These are phyloP conservation scores for Mus spicilegus DNA, from an alignment of 2,113 vertebrate genomes.

Conservation along the genomic window DNA sequence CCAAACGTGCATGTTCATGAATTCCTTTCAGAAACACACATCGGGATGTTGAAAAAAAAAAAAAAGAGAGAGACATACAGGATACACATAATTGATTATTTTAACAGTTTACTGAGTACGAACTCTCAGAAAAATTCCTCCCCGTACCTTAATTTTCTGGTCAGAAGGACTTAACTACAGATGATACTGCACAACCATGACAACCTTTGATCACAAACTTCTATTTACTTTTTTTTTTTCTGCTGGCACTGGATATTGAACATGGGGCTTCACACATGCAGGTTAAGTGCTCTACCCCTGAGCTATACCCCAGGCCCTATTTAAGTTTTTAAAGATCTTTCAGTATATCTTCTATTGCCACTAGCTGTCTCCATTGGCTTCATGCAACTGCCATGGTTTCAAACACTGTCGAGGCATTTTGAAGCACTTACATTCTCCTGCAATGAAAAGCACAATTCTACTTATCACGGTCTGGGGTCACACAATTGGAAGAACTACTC, in stretches of 20 bases:
- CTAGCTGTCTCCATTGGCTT: neutral
- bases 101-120: neutral
- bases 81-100: neutral
- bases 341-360: neutral
- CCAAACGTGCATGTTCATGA: accelerated
- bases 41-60: neutral
- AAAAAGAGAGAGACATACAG: neutral
- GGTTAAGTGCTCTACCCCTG: neutral
- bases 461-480: constrained; percentile 74
- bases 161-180: neutral
- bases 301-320: neutral
- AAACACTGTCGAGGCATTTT: constrained; percentile 20
- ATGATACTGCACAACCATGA: neutral
- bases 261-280: neutral
- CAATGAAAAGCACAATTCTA: constrained; percentile 56
- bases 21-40: neutral
- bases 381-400: neutral
- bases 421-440: constrained; percentile 3
- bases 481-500: constrained; percentile 64
- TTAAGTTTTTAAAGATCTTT: constrained; percentile 10
- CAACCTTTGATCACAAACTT: neutral
- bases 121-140: neutral
- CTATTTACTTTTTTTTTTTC: neutral
- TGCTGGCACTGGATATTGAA: neutral
- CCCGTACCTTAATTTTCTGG: neutral